These are phyloP conservation scores for Cryptoblepharus egeriae DNA, from an alignment of 2,797 vertebrate genomes.

Conservation along the genomic window DNA sequence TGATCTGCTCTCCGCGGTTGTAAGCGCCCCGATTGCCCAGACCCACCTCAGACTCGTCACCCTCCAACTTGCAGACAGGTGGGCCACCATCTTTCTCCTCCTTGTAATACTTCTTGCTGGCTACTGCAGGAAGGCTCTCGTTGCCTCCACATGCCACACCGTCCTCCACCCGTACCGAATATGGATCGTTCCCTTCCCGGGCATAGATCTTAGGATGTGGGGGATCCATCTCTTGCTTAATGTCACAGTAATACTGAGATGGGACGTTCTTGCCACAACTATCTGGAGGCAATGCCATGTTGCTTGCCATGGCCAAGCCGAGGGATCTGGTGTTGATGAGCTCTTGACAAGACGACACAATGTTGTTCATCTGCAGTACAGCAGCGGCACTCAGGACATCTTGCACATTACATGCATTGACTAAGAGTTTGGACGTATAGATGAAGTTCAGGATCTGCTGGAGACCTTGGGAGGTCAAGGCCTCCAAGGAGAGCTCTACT, in stretches of 20 bases:
- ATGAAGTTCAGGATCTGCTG: slow-evolving; percentile 99
- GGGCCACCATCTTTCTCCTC: slow-evolving; percentile 80
- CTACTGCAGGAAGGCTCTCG: slow-evolving; percentile 39
- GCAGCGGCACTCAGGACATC: slow-evolving; percentile 94
- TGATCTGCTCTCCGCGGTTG: slow-evolving; percentile 93
- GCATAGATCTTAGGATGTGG: slow-evolving; percentile 85
- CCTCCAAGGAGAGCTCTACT: slow-evolving; percentile 93
- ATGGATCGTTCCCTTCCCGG: slow-evolving; percentile 86
- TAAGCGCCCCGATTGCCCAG: slow-evolving; percentile 83
- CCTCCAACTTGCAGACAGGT: slow-evolving; percentile 85
- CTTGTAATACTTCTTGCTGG: slow-evolving; percentile 87
- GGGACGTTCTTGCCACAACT: slow-evolving; percentile 57
- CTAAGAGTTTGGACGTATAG: slow-evolving; percentile 96
- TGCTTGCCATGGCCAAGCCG: slow-evolving; percentile 73
- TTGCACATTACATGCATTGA: slow-evolving; percentile 90
- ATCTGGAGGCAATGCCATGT: slow-evolving; percentile 82
- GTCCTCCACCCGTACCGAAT: slow-evolving; percentile 89
- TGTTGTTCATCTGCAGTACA: slow-evolving; percentile 94
- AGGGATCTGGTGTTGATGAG: slow-evolving; percentile 90
- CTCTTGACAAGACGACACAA: slow-evolving; percentile 92
- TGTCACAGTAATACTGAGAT: slow-evolving; percentile 87
- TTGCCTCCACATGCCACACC: slow-evolving; percentile 61
- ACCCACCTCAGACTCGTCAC: slow-evolving; percentile 78
- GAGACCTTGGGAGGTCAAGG: slow-evolving; percentile 90
- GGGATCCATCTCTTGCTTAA: slow-evolving; percentile 91